These are phyloP conservation scores for Xyrauchen texanus DNA, from an alignment of 2,113 vertebrate species.

Conservation along the genomic window DNA sequence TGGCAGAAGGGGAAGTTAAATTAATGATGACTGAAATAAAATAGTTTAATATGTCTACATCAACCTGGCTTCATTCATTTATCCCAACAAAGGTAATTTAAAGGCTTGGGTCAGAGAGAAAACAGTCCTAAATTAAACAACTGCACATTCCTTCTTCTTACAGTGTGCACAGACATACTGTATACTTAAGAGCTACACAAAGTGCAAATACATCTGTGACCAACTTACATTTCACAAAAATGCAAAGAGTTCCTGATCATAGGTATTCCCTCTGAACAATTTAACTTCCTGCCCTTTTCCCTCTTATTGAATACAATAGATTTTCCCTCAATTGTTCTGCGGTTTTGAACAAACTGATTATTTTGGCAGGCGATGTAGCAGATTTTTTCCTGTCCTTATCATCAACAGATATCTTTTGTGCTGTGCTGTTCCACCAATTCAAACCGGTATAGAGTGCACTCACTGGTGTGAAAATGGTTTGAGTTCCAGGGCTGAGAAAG, in stretches of 20 bases:
- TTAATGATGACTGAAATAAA: no score
- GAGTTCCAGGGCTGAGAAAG: no score
- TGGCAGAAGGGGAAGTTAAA: no score
- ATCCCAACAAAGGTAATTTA: no score
- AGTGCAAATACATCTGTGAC: neutral
- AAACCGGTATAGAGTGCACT: no score
- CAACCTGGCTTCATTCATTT: no score
- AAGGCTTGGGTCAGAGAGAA: no score
- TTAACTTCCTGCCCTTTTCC: slow-evolving; percentile 58
- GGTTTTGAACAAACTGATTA: slow-evolving; percentile 53
- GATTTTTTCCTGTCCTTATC: slow-evolving; percentile 69
- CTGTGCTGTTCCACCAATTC: slow-evolving; percentile 64
- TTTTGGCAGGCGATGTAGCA: slow-evolving; percentile 67
- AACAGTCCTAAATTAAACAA: no score
- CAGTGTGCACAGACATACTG: neutral
- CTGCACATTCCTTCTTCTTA: no score
- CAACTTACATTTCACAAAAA: slow-evolving; percentile 1
- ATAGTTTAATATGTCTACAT: no score
- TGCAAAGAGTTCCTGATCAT: slow-evolving; percentile 40
- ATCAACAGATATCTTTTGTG: slow-evolving; percentile 69
- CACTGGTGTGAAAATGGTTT: no score
- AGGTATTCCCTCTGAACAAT: slow-evolving; percentile 61
- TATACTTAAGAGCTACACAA: neutral
- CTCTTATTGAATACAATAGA: slow-evolving; percentile 70
- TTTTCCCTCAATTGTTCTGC: slow-evolving; percentile 73